Evolutionary conservation across 1,140 invertebrate species (phyloP), one percentile per base, ranked within the genome.

Genomic region (Chironomus striatipennis): DNA sequence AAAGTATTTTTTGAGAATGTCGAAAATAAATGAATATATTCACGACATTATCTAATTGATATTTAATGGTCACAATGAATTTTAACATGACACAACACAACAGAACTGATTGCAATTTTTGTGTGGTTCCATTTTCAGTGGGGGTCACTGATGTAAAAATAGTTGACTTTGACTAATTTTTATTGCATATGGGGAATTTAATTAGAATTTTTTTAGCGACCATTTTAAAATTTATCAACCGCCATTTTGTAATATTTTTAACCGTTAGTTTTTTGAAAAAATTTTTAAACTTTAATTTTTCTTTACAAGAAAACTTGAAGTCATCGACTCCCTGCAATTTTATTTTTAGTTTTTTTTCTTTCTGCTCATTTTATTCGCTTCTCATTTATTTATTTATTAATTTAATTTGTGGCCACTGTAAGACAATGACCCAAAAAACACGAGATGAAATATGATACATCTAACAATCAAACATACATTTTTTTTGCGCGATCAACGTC

Each of bases 21-120:
- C 12, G n/a, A 57, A 5, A n/a, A 57, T 57, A 57, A 12, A 57
- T 57, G 47, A 57, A 57, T 47, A 57, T n/a, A 57, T 34, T 34
- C 24, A 34, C 1, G 24, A 34, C 24, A 34, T 34, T 34, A 34
- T 34, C 24, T n/a, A 57, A 57, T 12, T 57, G 47, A 57, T 57
- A 57, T 57, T 57, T 57, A 57, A 57, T 57, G 47, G 15, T 5
- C 47, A 47, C 43, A 47, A 34, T 34, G 43, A 47, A 15, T 57
- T n/a, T 57, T 57, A 57, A n/a, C 24, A 34, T 5, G 24, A 34
- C 24, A n/a, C n/a, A 47, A 47, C 43, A 47, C 43, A 57, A 57
- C 47, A 57, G 10, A 57, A 57, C n/a, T 57, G 47, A 57, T 57
- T 57, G 47, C 47, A 57, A 57, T n/a, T 57, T 57, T 57, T 57